Conservation (phyloP, 2,797 vertebrate genomes). For the Distichodus sexfasciatus region DNA sequence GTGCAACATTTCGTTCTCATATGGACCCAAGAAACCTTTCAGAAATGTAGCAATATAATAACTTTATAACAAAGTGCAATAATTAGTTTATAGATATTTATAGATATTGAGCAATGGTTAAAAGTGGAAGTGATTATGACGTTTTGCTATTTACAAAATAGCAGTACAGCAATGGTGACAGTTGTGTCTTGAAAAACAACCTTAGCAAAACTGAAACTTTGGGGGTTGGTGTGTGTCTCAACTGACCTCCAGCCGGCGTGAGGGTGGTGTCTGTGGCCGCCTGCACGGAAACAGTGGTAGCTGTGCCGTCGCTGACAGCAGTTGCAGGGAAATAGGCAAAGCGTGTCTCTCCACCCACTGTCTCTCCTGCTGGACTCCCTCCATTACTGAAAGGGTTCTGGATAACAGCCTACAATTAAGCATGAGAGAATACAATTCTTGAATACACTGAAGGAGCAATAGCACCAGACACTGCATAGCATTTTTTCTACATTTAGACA, state of each 20-base stretch:
- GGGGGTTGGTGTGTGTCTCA: background rate
- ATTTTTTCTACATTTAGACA: conserved; percentile 1
- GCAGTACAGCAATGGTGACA: no score
- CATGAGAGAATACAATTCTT: no score
- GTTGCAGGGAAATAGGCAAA: conserved; percentile 90
- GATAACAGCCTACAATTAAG: conserved; percentile 88
- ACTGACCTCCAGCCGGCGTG: conserved; percentile 84
- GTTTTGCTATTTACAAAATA: no score
- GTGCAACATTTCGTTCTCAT: no score
- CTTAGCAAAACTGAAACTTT: background rate
- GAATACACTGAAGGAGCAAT: no score
- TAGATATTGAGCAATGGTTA: no score
- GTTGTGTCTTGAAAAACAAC: background rate
- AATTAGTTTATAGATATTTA: no score
- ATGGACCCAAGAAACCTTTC: no score
- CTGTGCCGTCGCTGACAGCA: conserved; percentile 81
- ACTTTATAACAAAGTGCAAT: no score
- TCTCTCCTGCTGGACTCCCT: conserved; percentile 83
- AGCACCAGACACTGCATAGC: no score
- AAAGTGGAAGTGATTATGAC: no score
- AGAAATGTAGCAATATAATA: no score
- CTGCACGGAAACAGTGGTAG: conserved; percentile 85
- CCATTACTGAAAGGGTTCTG: conserved; percentile 95
- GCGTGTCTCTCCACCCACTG: conserved; percentile 84
- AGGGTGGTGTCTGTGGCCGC: conserved; percentile 81